These are phyloP conservation scores for Muscina levida DNA, from an alignment of 2,888 invertebrate genomes.

Conservation along the genomic window DNA sequence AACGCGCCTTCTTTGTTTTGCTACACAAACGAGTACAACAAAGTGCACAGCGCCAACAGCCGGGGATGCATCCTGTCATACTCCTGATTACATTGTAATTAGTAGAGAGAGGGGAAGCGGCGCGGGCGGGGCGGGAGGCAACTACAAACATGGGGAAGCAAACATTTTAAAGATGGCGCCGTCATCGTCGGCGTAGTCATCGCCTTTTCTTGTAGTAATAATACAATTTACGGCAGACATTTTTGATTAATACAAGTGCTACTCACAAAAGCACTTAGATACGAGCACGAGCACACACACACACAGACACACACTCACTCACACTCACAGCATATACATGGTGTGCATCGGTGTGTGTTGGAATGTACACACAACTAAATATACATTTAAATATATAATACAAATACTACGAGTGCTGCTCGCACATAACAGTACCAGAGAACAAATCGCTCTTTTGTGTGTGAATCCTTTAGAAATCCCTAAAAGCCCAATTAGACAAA, in stretches of 20 bases:
- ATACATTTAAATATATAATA: conserved; percentile 19
- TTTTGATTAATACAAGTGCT: conserved; percentile 75
- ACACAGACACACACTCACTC: conserved; percentile 1
- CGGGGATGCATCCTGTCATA: too few species aligned
- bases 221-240: conserved; percentile 78
- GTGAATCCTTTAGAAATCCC: conserved; percentile 18
- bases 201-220: conserved; percentile 73
- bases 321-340: neutral
- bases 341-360: neutral
- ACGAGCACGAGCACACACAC: conserved; percentile 19
- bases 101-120: conserved; percentile 15
- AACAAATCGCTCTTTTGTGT: neutral
- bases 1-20: too few species aligned
- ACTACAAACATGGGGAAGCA: neutral
- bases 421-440: neutral
- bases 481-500: conserved; percentile 22
- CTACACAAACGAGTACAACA: too few species aligned
- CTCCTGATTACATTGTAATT: conserved; percentile 11
- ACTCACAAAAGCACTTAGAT: conserved; percentile 54
- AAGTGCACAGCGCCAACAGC: too few species aligned
- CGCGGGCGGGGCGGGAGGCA: neutral
- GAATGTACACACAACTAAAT: conserved; percentile 14
- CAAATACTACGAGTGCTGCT: conserved; percentile 31
- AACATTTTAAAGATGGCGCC: conserved; percentile 63
- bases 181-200: conserved; percentile 11